Conservation (phyloP, 2,113 vertebrate genomes). For the Sitta europaea region DNA sequence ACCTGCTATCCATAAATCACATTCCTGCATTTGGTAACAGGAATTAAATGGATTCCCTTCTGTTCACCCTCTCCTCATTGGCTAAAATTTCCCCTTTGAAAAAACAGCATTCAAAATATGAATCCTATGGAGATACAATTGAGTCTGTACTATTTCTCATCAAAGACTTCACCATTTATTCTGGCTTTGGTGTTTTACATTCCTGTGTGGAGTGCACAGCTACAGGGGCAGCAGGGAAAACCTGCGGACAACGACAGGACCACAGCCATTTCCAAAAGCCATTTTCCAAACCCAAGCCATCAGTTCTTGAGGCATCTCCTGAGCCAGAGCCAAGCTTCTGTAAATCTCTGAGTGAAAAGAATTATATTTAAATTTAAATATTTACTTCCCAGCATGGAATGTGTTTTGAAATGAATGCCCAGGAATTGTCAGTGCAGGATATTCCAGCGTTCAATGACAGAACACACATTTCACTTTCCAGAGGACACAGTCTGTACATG, state of each 20-base stretch:
- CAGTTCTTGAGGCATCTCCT: background rate
- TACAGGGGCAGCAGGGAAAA: background rate
- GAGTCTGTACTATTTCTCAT: background rate
- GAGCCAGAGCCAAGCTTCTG: background rate
- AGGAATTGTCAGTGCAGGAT: background rate
- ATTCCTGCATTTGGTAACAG: background rate
- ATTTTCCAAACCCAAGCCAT: too few species aligned
- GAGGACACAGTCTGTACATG: background rate
- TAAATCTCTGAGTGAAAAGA: background rate
- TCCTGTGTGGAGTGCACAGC: background rate
- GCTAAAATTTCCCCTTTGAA: background rate
- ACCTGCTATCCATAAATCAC: background rate
- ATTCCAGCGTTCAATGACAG: background rate
- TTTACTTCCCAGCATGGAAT: background rate
- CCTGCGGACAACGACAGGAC: accelerated
- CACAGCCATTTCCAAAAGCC: too few species aligned
- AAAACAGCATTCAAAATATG: background rate
- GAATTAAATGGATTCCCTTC: background rate
- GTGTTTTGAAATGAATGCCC: background rate
- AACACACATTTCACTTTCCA: background rate
- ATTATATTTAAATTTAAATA: accelerated
- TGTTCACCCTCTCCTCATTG: background rate
- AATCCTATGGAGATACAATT: background rate
- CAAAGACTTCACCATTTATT: background rate
- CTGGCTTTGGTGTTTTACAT: background rate